phyloP scores from a whole-genome alignment of 1,140 invertebrate genomes.

The Cardiocondyla obscurior region DNA sequence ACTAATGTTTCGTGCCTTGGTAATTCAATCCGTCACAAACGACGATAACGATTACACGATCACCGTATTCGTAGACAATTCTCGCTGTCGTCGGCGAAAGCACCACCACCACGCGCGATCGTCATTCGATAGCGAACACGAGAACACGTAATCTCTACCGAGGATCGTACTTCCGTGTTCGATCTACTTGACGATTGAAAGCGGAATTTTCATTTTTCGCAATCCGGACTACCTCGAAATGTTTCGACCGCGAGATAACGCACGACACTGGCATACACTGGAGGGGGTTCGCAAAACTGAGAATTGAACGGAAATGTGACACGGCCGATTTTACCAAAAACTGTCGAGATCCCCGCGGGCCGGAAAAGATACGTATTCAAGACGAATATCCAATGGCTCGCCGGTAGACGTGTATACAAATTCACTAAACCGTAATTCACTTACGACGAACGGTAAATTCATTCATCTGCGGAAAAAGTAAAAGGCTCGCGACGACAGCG shows the following conservation, averaged over 20 bases:
- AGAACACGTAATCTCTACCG: constrained; percentile 12
- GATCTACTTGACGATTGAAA: constrained; percentile 4
- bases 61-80: constrained; percentile 39
- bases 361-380: neutral
- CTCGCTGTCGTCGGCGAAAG: constrained; percentile 50
- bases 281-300: constrained; percentile 14
- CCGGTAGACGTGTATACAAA: neutral
- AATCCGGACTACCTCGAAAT: neutral
- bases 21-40: constrained; percentile 63
- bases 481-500: neutral
- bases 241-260: neutral
- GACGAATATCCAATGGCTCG: neutral
- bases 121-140: constrained; percentile 31
- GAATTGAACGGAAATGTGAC: neutral
- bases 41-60: constrained; percentile 61
- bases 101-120: constrained; percentile 13
- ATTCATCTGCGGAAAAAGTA: neutral
- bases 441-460: neutral
- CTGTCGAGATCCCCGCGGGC: neutral
- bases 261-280: constrained; percentile 16
- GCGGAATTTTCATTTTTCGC: constrained; percentile 22
- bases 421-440: neutral
- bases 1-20: constrained; percentile 80
- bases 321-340: neutral
- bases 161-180: constrained; percentile 23